These are phyloP conservation scores for Sebastes nivosus DNA, from an alignment of 2,797 vertebrate genomes.

Conservation along the genomic window DNA sequence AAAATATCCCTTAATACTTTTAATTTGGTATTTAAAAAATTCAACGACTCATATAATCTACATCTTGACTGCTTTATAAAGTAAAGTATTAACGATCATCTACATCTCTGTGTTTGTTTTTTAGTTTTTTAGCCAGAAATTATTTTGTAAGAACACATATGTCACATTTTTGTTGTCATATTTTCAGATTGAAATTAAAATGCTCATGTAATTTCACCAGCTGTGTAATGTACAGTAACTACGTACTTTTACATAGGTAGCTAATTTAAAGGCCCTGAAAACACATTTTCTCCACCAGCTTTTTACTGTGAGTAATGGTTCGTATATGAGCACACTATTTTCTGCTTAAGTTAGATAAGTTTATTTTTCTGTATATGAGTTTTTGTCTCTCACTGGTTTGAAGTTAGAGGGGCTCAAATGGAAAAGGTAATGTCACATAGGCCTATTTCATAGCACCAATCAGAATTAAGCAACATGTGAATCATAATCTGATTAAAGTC, in stretches of 20 bases:
- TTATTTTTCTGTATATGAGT: background rate
- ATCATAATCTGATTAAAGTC: background rate
- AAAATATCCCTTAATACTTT: background rate
- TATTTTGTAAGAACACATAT: background rate
- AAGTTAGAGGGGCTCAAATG: background rate
- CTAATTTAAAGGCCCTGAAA: background rate
- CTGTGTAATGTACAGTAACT: background rate
- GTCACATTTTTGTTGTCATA: background rate
- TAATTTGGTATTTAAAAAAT: background rate
- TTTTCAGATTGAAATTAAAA: background rate
- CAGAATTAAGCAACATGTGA: background rate
- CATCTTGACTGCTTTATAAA: background rate
- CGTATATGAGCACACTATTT: background rate
- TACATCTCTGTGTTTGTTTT: background rate
- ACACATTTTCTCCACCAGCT: background rate
- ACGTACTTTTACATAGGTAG: background rate
- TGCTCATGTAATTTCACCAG: background rate
- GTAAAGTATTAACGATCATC: background rate
- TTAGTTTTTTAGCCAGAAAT: background rate
- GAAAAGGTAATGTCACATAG: background rate
- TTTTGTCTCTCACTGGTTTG: background rate
- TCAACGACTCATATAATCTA: background rate
- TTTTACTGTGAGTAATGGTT: background rate
- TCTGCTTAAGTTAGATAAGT: background rate
- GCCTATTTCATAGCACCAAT: background rate